Conservation (phyloP, 2,888 invertebrate species). For the Tridacna crocea region DNA sequence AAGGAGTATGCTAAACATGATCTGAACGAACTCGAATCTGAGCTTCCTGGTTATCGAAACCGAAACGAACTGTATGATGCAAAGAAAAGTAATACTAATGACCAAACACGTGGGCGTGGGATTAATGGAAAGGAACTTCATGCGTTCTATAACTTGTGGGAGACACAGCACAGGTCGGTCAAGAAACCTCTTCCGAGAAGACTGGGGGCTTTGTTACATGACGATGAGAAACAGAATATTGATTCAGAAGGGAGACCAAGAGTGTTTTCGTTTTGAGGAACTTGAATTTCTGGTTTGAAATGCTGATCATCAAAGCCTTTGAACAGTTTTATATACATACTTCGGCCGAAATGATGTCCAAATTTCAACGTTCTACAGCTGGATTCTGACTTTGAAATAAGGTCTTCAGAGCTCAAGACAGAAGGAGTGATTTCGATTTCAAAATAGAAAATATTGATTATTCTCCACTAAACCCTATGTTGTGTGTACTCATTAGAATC, state of each 20-base stretch:
- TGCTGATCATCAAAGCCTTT: not conserved
- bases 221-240: not conserved
- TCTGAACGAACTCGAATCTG: not conserved
- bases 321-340: too few species aligned
- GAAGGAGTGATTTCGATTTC: too few species aligned
- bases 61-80: not conserved
- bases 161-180: not conserved
- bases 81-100: not conserved
- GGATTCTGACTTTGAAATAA: too few species aligned
- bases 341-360: too few species aligned
- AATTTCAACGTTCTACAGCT: too few species aligned
- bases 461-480: too few species aligned
- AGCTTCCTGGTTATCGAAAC: not conserved
- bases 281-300: too few species aligned
- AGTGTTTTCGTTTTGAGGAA: not conserved
- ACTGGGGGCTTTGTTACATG: constrained; percentile 2
- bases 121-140: constrained; percentile 26
- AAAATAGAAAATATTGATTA: too few species aligned
- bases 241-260: constrained; percentile 9
- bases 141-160: constrained; percentile 26
- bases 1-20: constrained; percentile 23
- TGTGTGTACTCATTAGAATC: too few species aligned
- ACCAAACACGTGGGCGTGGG: not conserved
- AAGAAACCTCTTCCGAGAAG: constrained; percentile 1
- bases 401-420: too few species aligned